Percentiles rank a stretch among this genome's conserved stretches.
phyloP scores from a whole-genome alignment of 1,140 invertebrate species.

The Neodiprion fabricii region DNA sequence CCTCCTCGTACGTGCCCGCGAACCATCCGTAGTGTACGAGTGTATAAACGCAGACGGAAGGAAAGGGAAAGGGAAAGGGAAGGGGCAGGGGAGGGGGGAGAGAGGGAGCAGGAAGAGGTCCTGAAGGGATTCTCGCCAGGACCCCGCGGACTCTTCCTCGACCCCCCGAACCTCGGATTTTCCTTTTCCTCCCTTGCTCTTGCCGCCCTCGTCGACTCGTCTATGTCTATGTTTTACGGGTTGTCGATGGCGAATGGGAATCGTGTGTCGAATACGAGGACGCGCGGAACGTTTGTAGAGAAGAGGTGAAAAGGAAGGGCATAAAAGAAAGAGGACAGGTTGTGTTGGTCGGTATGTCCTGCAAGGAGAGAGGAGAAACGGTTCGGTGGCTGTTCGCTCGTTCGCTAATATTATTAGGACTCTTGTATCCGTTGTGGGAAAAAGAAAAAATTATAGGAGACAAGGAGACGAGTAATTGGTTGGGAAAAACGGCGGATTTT shows the following conservation, averaged over 20 bases:
- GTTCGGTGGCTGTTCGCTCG: no score
- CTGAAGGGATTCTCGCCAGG: background rate
- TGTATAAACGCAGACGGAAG: conserved; percentile 19
- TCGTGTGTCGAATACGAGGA: conserved; percentile 14
- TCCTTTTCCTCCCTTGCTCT: background rate
- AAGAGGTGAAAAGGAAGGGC: no score
- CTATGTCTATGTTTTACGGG: conserved; percentile 9
- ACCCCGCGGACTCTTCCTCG: conserved; percentile 12
- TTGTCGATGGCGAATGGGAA: conserved; percentile 15
- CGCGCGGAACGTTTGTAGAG: background rate
- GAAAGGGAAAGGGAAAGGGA: conserved; percentile 25
- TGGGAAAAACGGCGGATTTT: no score
- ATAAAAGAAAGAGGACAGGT: no score
- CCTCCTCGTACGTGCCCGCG: background rate
- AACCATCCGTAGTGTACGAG: conserved; percentile 21
- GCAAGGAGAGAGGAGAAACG: no score
- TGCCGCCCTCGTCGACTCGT: background rate
- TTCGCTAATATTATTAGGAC: no score
- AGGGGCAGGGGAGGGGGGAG: conserved; percentile 13
- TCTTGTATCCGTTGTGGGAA: background rate
- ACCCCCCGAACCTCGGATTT: background rate
- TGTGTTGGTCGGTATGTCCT: no score
- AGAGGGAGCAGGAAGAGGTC: background rate
- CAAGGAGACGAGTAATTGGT: no score
- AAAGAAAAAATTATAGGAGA: background rate